These are phyloP conservation scores for Anoplius nigerrimus DNA, from an alignment of 2,888 invertebrate genomes.

Conservation along the genomic window DNA sequence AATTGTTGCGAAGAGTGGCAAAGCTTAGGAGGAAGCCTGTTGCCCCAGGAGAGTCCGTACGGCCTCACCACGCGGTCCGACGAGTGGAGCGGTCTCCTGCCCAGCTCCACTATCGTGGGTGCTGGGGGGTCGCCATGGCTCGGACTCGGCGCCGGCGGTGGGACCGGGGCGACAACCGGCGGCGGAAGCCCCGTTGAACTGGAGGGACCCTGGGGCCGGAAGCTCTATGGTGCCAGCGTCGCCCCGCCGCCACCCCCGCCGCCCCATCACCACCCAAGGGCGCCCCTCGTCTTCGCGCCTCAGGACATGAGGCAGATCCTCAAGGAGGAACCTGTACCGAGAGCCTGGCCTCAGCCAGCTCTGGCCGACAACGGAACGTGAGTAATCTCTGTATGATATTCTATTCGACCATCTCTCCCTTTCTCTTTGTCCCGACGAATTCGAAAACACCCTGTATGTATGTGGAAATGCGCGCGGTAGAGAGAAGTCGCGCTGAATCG, in stretches of 20 bases:
- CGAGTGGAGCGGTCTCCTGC: constrained; percentile 75
- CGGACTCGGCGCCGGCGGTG: constrained; percentile 71
- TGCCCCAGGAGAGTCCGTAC: constrained; percentile 66
- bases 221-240: constrained; percentile 72
- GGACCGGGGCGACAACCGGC: constrained; percentile 68
- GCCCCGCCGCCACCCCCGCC: constrained; percentile 71
- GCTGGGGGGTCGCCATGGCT: constrained; percentile 75
- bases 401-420: too few species aligned
- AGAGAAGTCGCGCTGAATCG: too few species aligned
- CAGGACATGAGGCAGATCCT: constrained; percentile 74
- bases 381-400: constrained; percentile 59
- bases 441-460: too few species aligned
- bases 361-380: constrained; percentile 71
- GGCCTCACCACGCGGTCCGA: constrained; percentile 75
- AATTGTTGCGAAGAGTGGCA: constrained; percentile 44
- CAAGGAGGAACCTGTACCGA: constrained; percentile 73
- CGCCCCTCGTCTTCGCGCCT: constrained; percentile 71
- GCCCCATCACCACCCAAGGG: constrained; percentile 72
- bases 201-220: constrained; percentile 73
- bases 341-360: constrained; percentile 73
- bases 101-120: constrained; percentile 75
- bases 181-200: constrained; percentile 73
- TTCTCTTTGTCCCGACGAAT: too few species aligned
- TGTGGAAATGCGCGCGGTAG: neutral
- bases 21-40: constrained; percentile 60